Base-by-base conservation (phyloP, 1,140 invertebrate species). In the Zaprionus ghesquierei region DNA sequence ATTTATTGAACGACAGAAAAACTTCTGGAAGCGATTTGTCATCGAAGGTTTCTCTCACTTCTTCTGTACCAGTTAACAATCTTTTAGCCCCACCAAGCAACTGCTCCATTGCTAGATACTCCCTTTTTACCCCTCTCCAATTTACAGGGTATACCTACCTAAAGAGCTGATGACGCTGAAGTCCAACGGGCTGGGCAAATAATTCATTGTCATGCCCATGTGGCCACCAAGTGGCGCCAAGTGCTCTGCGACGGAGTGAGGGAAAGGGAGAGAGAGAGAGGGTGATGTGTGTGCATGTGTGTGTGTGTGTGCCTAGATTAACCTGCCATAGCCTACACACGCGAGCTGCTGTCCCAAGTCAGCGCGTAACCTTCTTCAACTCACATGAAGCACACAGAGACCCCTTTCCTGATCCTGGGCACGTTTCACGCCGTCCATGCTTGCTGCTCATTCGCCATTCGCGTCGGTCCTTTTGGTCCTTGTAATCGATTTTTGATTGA, bases 401-500 rank as follows among this genome's bases (percentile, higher is more conserved):
- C 53, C 35, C 10, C 35, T 20, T 44, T 25, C 33, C 35, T 53
- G 29, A 20, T 27, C 12, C 53, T 41, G n/a, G 27, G 35, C 66
- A 69, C 61, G 69, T 65, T 56, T 15, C 35, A 41, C 41, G 18
- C 41, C 9, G 15, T 13, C 66, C 66, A 69, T 61, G 55, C 31
- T 12, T 33, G 12, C 35, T 58, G 20, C 62, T 65, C 61, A 55
- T 69, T 62, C 23, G 18, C 38, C 23, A 66, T 54, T 49, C n/a
- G n/a, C n/a, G n/a, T n/a, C n/a, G n/a, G n/a, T 66, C 65, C 44
- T 49, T 54, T 61, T 54, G 56, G 46, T 60, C 56, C 65, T 68
- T 89, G 86, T 91, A 91, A 91, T 91, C 90, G 90, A 91, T 91
- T 91, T 91, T 91, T 91, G 90, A 91, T 91, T 91, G 90, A 91